Percentiles rank a stretch among this genome's conserved stretches.
Conservation (phyloP, 2,797 vertebrate genomes). For the Alfaro cultratus region DNA sequence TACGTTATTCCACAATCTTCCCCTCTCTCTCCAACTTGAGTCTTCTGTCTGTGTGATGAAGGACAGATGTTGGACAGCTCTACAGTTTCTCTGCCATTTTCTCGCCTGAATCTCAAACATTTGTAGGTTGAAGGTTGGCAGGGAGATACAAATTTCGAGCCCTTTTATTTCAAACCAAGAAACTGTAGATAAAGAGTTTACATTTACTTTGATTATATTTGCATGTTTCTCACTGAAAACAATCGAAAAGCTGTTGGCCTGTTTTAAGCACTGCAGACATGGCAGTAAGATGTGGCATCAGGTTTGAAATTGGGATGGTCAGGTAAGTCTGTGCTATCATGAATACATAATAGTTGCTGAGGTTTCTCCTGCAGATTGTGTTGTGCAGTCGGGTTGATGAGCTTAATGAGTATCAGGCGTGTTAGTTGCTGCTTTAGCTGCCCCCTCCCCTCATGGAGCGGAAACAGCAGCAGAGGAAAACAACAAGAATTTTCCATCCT, state of each 20-base stretch:
- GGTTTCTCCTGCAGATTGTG: too few relatives aligned
- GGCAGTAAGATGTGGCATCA: background rate
- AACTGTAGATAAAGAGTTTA: background rate
- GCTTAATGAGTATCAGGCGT: too few relatives aligned
- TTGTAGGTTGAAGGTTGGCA: background rate
- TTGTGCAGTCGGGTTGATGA: too few relatives aligned
- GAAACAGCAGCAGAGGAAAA: background rate
- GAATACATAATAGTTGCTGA: background rate
- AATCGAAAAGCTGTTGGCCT: background rate
- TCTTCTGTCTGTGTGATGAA: conserved; percentile 4
- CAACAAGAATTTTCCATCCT: background rate
- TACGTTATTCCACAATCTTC: background rate
- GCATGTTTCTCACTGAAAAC: background rate
- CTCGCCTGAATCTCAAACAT: background rate
- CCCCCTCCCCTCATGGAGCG: too few relatives aligned
- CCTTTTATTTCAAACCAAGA: background rate
- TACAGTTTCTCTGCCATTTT: background rate
- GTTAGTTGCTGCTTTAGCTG: too few relatives aligned
- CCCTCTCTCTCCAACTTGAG: background rate
- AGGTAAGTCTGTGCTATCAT: background rate
- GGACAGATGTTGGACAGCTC: background rate
- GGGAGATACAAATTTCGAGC: background rate
- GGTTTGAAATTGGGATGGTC: background rate
- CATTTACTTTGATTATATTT: background rate
- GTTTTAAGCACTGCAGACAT: background rate